Evolutionary conservation across 2,113 vertebrate genomes (phyloP), one percentile per base, ranked within the genome.

Genomic region (Tragelaphus buxtoni): DNA sequence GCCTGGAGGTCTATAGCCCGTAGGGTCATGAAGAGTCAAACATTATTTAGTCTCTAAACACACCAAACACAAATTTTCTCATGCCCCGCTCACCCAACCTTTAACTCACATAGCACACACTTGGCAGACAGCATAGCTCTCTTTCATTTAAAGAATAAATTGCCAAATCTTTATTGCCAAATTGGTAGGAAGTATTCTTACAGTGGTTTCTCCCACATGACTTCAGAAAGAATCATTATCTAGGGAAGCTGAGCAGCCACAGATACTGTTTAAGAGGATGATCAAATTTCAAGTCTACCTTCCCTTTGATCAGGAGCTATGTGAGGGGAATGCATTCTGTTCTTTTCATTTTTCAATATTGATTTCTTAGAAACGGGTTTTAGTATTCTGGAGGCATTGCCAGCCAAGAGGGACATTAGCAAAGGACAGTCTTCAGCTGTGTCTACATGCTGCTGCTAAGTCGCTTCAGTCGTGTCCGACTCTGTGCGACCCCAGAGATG

Each of bases 361-460:
- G 84, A 95, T 93, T 92, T 92, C 76, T 88, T 92, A 24, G 83
- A 88, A 94, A 60, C 14, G 65, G 60, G 35, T 60, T 85, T 76
- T 55, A 49, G 72, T 80, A 63, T 91, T 94, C 32, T 51, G 26
- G 80, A 69, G 60, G 53, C 74, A 69, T 58, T 76, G 42, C 45
- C 61, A 18, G 16, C 69, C 24, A 28, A 92, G 76, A 84, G 56
- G 30, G 30, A 74, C 65, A 76, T 80, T 84, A 81, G 77, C 13
- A 89, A 60, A 74, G 83, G 63, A 35, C 18, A 69, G 5, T 63
- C 60, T 32, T 94, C 55, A 79, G 35, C 39, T 42, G 7, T 77
- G 30, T 89, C 81, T 49, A 74, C 53, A 9, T 7, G 77, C 42
- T 42, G 42, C 42, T 42, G 42, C 42, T 42, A 42, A 42, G 42